Conservation (phyloP, 2,888 invertebrate species). For the Trachelus troglodyta region DNA sequence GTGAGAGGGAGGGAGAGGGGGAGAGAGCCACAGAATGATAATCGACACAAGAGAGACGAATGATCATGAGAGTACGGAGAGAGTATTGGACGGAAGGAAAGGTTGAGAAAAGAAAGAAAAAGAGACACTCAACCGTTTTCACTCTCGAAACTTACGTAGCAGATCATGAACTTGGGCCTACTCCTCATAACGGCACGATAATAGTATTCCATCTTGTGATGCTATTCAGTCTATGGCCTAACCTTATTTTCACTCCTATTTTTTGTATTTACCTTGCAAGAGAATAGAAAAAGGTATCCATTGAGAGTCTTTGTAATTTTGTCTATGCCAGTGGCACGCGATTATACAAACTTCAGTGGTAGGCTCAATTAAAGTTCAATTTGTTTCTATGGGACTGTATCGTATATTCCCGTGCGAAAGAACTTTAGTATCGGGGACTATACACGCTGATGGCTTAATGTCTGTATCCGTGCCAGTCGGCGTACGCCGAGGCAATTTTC, state of each 20-base stretch:
- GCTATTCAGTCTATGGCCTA: neutral
- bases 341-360: neutral
- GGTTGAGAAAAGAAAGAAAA: neutral
- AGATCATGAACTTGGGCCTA: conserved; percentile 47
- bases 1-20: neutral
- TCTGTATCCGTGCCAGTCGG: conserved; percentile 64
- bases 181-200: conserved; percentile 36
- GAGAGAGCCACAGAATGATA: conserved; percentile 9
- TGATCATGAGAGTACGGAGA: conserved; percentile 6
- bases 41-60: neutral
- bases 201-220: conserved; percentile 41
- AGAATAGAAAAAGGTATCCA: neutral
- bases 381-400: neutral
- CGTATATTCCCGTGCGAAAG: conserved; percentile 33
- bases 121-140: conserved; percentile 46
- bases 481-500: conserved; percentile 54
- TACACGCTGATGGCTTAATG: conserved; percentile 60
- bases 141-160: conserved; percentile 53
- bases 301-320: neutral
- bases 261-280: conserved; percentile 9
- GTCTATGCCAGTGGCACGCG: neutral
- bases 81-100: neutral
- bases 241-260: neutral
- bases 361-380: neutral
- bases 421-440: conserved; percentile 51